phyloP scores from a whole-genome alignment of 2,113 vertebrate species.

The Myiozetetes cayanensis region DNA sequence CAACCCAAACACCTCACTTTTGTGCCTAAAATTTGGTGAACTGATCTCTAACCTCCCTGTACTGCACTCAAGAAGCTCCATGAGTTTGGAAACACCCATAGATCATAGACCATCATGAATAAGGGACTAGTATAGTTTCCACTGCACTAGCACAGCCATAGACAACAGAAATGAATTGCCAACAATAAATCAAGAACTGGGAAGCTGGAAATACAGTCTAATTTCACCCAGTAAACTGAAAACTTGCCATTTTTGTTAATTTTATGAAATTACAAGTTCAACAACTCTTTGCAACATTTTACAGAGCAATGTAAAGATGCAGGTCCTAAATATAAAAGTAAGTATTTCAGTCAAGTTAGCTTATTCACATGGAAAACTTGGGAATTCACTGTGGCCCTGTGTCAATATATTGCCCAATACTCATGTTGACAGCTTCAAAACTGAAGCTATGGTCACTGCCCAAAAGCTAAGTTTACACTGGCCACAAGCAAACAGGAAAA shows the following conservation, averaged over 20 bases:
- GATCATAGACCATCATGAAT: background rate
- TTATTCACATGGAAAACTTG: background rate
- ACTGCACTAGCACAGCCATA: background rate
- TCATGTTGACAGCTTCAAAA: slow-evolving; percentile 25
- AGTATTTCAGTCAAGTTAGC: background rate
- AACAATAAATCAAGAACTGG: background rate
- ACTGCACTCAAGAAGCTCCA: background rate
- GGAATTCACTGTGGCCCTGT: slow-evolving; percentile 4
- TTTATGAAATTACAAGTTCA: background rate
- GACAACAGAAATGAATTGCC: background rate
- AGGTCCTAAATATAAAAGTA: background rate
- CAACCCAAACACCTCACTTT: background rate
- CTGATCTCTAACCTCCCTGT: background rate
- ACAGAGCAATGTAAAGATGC: background rate
- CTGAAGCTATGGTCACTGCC: slow-evolving; percentile 12
- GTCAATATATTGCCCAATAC: slow-evolving; percentile 31
- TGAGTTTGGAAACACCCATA: background rate
- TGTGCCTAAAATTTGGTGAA: background rate
- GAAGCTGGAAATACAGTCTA: background rate
- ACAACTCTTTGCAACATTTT: background rate
- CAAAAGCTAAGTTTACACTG: slow-evolving; percentile 46
- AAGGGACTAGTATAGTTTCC: background rate
- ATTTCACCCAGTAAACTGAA: background rate
- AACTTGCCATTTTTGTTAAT: background rate
- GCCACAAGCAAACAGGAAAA: slow-evolving; percentile 50